Evolutionary conservation across 1,140 invertebrate genomes (phyloP).

Genomic region (Drosophila ananassae): DNA sequence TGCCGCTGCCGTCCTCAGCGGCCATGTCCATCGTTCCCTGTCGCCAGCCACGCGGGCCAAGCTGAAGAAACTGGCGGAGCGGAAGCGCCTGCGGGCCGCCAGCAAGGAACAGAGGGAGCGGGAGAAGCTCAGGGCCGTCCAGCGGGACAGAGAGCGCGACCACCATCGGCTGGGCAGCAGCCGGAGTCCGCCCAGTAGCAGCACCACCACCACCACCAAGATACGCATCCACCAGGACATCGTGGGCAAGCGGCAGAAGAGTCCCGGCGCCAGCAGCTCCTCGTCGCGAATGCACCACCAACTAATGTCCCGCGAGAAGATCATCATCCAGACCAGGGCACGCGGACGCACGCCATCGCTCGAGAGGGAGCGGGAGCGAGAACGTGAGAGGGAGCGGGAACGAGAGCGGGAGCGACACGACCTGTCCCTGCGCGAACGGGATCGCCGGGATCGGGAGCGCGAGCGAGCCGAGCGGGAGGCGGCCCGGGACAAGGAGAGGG

Average conservation of each 20-base stretch:
- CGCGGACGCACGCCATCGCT: conserved; percentile 73
- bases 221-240: conserved; percentile 81
- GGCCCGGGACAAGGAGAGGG: conserved; percentile 60
- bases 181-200: conserved; percentile 61
- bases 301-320: conserved; percentile 77
- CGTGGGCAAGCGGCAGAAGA: conserved; percentile 73
- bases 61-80: conserved; percentile 73
- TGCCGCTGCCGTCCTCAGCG: conserved; percentile 69
- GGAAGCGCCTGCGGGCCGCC: conserved; percentile 70
- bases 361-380: conserved; percentile 65
- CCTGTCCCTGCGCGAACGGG: conserved; percentile 77
- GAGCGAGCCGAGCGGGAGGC: conserved; percentile 83
- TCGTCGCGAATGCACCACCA: conserved; percentile 75
- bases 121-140: conserved; percentile 70
- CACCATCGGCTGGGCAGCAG: conserved; percentile 73
- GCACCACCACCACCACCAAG: conserved; percentile 76
- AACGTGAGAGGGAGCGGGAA: conserved; percentile 78
- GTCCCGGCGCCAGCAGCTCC: conserved; percentile 50
- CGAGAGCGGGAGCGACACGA: conserved; percentile 85
- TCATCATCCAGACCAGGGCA: conserved; percentile 76
- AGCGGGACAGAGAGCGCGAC: conserved; percentile 72
- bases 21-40: conserved; percentile 66
- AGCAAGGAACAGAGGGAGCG: conserved; percentile 80
- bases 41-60: conserved; percentile 76
- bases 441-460: conserved; percentile 63